Base-by-base conservation (phyloP, 2,888 invertebrate genomes). In the Stenchaetothrips biformis region DNA sequence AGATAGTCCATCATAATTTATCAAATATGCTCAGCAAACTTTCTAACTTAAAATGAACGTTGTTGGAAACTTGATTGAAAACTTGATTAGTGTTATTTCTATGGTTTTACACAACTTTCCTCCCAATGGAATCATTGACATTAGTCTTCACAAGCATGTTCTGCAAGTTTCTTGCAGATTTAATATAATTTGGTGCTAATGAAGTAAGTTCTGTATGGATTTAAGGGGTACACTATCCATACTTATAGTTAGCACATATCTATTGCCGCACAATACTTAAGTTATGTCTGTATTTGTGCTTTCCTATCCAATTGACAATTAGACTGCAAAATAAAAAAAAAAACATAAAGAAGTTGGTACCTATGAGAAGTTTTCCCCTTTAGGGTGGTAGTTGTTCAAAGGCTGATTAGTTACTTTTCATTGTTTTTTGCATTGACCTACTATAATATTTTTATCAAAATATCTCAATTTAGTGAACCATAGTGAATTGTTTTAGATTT, bases 321-420 rank as follows among this genome's bases (percentile, higher is more conserved):
- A 21, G 67, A 74, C 67, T 74, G 67, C 67, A 74, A 74, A 25
- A 37, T 37, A 37, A 37, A 37, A 37, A 37, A 37, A 37, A 37
- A 37, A 37, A 37, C 37, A 37, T 37, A 25, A 74, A 25, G 67
- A 21, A 74, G 67, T 25, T 74, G 67, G 25, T 18, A 59, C 59
- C 59, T 18, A 59, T 59, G 18, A 18, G 59, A 59, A 59, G 16
- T 59, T 18, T 59, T 74, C 25, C 67, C 67, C 11, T 11, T 7
- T 25, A 74, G 67, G 25, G 67, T 67, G n/a, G 67, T n/a, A 74
- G 67, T 25, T 74, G 67, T 74, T 74, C 11, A 21, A 74, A 74
- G 67, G 67, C 67, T 74, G 67, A 74, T 74, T 74, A 74, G 67
- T 74, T 74, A 74, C 67, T 74, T 74, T 74, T 53, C 13, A 53